Base-by-base conservation (phyloP, 2,797 vertebrate species). In the Lates japonicus region DNA sequence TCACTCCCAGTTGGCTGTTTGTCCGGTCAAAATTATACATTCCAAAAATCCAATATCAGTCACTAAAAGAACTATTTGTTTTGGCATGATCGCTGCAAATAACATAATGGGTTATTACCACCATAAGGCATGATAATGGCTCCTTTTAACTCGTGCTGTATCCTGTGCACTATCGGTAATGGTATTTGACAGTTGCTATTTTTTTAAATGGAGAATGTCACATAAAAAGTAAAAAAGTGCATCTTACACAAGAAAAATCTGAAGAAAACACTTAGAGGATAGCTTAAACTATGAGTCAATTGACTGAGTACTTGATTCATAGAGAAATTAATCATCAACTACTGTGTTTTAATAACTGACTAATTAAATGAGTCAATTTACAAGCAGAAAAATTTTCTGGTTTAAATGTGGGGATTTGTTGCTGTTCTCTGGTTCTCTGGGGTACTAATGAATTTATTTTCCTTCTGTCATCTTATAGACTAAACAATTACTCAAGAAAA, bases 241-340 rank as follows among this genome's bases (percentile, higher is more conserved):
- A 70, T 33, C 41, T 22, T 22, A 59, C 37, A 72, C 17, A 59
- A 63, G 29, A 61, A 64, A 60, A 67, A 17, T 60, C 12, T 14
- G 3, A 51, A 12, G 11, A 11, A 22, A 51, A 51, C 11, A 1
- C 20, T 3, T 22, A 22, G n/a, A 16, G 25, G 5, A 3, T 4
- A 25, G 49, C n/a, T 52, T 25, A 25, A 25, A 31, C 17, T 58
- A 58, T 11, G 17, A 20, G 31, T 37, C 33, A 59, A 57, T 41
- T 64, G 29, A 20, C 2, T 20, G 16, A 64, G 13, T 31, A 29
- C 4, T 11, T 62, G 20, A 61, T 14, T 61, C 14, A 25, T 11
- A 10, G 59, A 29, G n/a, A 41, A 25, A 42, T 16, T 14, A 42
- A 44, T 44, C 22, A 29, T 29, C 42, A 48, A 6, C 29, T 33